phyloP scores from a whole-genome alignment of 1,140 invertebrate species.

The Drosophila ironensis region DNA sequence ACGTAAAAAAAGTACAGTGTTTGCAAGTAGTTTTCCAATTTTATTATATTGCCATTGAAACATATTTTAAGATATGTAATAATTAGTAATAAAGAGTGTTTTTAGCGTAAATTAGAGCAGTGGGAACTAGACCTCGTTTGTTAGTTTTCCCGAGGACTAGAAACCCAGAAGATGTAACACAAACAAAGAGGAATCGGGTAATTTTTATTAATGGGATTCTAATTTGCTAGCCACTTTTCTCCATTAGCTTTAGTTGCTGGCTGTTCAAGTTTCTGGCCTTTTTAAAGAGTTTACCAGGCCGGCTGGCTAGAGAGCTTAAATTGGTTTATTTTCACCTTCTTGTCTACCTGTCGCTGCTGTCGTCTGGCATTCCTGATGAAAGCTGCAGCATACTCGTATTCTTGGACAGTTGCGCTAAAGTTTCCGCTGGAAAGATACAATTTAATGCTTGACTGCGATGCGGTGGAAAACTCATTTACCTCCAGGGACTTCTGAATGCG shows the following conservation, averaged over 20 bases:
- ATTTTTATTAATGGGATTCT: conserved; percentile 69
- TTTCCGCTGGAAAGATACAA: conserved; percentile 55
- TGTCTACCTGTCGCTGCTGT: conserved; percentile 32
- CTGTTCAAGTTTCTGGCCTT: too few species aligned
- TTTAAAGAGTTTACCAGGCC: background rate
- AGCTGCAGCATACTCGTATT: conserved; percentile 25
- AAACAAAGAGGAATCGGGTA: conserved; percentile 10
- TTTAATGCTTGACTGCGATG: conserved; percentile 69
- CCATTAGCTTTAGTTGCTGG: conserved; percentile 4
- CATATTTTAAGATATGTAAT: too few species aligned
- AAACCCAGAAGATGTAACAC: background rate
- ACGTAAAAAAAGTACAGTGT: too few species aligned
- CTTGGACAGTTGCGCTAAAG: conserved; percentile 45
- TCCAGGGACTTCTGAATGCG: conserved; percentile 36
- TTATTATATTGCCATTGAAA: too few species aligned
- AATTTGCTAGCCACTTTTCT: conserved; percentile 50
- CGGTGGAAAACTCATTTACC: conserved; percentile 52
- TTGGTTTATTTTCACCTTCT: background rate
- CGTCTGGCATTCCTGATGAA: background rate
- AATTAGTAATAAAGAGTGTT: too few species aligned
- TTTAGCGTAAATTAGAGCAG: too few species aligned
- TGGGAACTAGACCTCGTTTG: too few species aligned
- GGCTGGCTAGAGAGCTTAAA: conserved; percentile 8
- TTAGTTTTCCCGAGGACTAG: too few species aligned
- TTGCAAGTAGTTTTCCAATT: too few species aligned